Base-by-base conservation (phyloP, 2,888 invertebrate genomes). In the Drosophila bunnanda region DNA sequence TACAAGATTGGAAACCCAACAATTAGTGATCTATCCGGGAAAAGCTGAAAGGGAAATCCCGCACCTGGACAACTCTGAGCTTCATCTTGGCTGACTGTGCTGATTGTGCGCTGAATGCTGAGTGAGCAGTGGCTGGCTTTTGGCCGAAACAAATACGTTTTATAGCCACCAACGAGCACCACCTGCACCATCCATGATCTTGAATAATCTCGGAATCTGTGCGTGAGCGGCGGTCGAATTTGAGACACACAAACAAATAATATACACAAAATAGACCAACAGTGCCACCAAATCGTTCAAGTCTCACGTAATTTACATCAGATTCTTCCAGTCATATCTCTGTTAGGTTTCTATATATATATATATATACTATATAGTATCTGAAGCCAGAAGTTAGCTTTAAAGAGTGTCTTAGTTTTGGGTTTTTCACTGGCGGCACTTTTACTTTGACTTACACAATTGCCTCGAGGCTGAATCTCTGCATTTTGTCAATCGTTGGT, bases 51-150 rank as follows among this genome's bases (percentile, higher is more conserved):
- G 20, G 9, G 13, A 13, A 28, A 15, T 12, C 3, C 6, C 34
- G 6, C 9, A 48, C 67, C 46, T 22, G 34, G n/a, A 39, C 20
- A 34, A n/a, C 56, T 39, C n/a, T 39, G 22, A 56, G 67, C 38
- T 56, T 67, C 67, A 66, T 66, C 10, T 28, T 32, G 30, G 13
- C 20, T 28, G 28, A 25, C 44, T 20, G 22, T 38, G 64, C 13
- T 36, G 56, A 66, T 44, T 44, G 48, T 56, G 39, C 17, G 67
- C 67, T 20, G 66, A 56, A 12, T 41, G 66, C 34, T 41, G 66
- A 66, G 56, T 56, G 67, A 56, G 48, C 67, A 67, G 56, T 67
- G 67, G 67, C 67, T 67, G 30, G 64, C 25, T 34, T 25, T 1
- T 3, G 28, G 48, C 32, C 28, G 12, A n/a, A 39, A 28, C 60